Base-by-base conservation (phyloP, 2,888 invertebrate genomes). In the Hypselothyrea guttata region DNA sequence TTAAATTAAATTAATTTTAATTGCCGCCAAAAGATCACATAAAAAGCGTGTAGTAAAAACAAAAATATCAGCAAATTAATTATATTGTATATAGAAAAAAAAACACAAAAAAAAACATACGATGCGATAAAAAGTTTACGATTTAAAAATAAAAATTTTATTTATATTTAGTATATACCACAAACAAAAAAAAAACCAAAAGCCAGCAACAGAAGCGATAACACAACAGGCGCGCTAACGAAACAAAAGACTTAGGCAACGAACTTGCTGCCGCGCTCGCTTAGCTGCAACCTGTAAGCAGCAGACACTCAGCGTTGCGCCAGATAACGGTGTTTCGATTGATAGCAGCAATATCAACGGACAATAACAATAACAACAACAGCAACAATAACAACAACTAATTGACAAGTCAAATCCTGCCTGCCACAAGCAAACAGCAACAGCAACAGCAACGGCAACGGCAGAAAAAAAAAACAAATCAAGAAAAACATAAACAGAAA, bases 371-470 rank as follows among this genome's bases (percentile, higher is more conserved):
- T 8, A 38, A 37, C 37, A 40, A 9, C 48, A 48, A 15, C 38
- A 47, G 28, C 34, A 57, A 15, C 47, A 58, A 47, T 48, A 52
- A 22, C 48, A 54, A 52, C 60, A 57, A 71, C 85, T 83, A 84
- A 83, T 83, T 84, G 83, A 83, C 83, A 83, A 83, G 73, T 81
- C 83, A 84, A 83, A 84, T 83, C 83, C 85, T 83, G 83, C 77
- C 83, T 71, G 68, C 56, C 60, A 65, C 76, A 67, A 49, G 53
- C 51, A 16, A 49, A 53, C 40, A 56, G 47, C 44, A 40, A 28
- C 18, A 30, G 46, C 45, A 45, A 13, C 18, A 33, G 31, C 22
- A 15, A 8, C 46, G 47, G 16, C 18, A 33, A 22, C 22, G 11
- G 9, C 46, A 54, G 16, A 18, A 11, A 54, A 46, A 38, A 18